A percentile compares a stretch with the other conserved stretches of the same genome.
These are phyloP conservation scores for Trachemys scripta DNA, from an alignment of 2,113 vertebrate genomes.

Conservation along the genomic window DNA sequence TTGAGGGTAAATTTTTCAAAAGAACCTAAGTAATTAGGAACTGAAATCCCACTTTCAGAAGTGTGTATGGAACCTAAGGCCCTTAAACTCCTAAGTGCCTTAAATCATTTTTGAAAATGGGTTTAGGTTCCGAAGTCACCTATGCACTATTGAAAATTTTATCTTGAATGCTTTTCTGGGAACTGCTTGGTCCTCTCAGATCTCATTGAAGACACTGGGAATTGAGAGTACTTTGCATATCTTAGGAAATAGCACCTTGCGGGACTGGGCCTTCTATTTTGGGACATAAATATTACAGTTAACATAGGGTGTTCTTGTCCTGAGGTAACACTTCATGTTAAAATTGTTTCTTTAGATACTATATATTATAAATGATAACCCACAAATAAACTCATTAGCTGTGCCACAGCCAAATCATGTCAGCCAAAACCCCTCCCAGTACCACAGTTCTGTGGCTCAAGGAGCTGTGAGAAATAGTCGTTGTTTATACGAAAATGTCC, in stretches of 20 bases:
- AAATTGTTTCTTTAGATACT: accelerated
- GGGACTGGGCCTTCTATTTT: not conserved
- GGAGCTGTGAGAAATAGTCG: not conserved
- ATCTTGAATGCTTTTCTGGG: not conserved
- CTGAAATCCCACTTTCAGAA: conserved; percentile 29
- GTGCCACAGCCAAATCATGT: not conserved
- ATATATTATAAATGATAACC: not conserved
- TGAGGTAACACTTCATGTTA: too few species aligned
- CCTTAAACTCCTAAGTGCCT: not conserved
- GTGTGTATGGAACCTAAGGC: not conserved
- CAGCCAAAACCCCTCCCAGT: not conserved
- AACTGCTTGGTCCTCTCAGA: not conserved
- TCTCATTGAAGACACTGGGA: not conserved
- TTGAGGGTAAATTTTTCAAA: conserved; percentile 56
- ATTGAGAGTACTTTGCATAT: not conserved
- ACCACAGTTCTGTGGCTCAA: not conserved
- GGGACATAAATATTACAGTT: not conserved
- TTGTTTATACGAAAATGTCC: not conserved
- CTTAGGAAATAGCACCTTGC: not conserved
- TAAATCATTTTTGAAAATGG: not conserved
- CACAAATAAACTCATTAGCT: conserved; percentile 10
- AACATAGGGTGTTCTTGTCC: too few species aligned
- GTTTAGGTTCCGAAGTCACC: not conserved
- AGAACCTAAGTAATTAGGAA: conserved; percentile 8
- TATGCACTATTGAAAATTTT: not conserved